Conservation (phyloP, 2,888 invertebrate genomes). For the Alsophila aescularia region DNA sequence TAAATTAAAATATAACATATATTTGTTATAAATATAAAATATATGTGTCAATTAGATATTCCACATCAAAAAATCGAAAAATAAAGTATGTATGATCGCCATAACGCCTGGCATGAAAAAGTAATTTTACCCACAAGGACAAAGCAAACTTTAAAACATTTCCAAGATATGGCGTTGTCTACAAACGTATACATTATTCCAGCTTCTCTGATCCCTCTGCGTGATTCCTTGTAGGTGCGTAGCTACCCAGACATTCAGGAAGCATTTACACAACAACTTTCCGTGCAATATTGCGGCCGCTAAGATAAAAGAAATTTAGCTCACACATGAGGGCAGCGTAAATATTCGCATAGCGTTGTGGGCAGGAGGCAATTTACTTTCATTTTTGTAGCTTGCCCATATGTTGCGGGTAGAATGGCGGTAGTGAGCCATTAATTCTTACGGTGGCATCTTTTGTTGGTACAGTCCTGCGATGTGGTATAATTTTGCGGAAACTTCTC, state of each 20-base stretch:
- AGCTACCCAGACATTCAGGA: conserved; percentile 4
- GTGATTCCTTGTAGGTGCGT: conserved; percentile 8
- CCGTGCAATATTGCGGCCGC: conserved; percentile 20
- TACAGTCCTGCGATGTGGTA: conserved; percentile 45
- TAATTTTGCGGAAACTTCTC: conserved; percentile 50
- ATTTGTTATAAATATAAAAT: too few relatives aligned
- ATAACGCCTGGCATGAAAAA: too few relatives aligned
- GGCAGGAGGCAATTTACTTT: conserved; percentile 44
- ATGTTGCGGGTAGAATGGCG: conserved; percentile 46
- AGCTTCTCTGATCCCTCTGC: too few relatives aligned
- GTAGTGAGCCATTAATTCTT: conserved; percentile 53
- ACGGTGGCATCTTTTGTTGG: conserved; percentile 50
- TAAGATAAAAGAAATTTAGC: conserved; percentile 39
- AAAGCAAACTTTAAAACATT: too few relatives aligned
- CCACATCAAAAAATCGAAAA: too few relatives aligned
- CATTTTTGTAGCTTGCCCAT: conserved; percentile 52
- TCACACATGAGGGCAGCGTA: conserved; percentile 36
- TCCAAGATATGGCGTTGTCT: neutral
- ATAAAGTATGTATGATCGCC: too few relatives aligned
- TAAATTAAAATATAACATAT: too few relatives aligned
- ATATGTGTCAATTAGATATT: too few relatives aligned
- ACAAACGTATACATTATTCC: neutral
- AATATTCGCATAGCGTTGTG: conserved; percentile 40
- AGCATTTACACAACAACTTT: conserved; percentile 26
- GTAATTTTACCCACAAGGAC: too few relatives aligned